Evolutionary conservation across 1,140 invertebrate species (phyloP), one percentile per base, ranked within the genome.

Genomic region (Panulirus ornatus): DNA sequence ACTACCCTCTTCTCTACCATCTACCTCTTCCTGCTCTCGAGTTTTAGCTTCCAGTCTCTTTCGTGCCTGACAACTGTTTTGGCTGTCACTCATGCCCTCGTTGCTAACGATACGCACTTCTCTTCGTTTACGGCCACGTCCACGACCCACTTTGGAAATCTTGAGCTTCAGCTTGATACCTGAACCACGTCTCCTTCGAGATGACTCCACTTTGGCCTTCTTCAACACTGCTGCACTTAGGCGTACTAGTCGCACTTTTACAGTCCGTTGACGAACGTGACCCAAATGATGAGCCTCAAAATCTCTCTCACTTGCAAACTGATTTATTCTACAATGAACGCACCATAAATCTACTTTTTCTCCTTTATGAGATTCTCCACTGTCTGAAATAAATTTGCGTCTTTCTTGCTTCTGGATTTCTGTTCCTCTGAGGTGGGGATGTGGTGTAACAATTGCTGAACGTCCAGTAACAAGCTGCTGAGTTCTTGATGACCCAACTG

Each of bases 41-140:
- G 42, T 36, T 83, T 83, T 79, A 63, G 66, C 84, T 88, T 84
- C 76, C 78, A 75, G 40, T 84, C 82, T 83, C 79, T 92, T 83
- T 75, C 73, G 54, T 47, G 79, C 87, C 47, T 88, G 73, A 42
- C 70, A 85, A 78, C 82, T 84, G 58, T 85, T 84, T 30, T 78
- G 82, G 88, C 71, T 84, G 30, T 90, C 82, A 90, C 88, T 90
- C 88, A 90, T 90, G 88, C 88, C 88, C 88, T 85, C 88, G 36
- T 81, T 63, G 22, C 82, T 84, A 19, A 90, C 82, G 16, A 90
- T 90, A 14, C 51, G 51, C 30, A 90, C 88, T 40, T 90, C 83
- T 79, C 83, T 84, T 63, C 83, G 71, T 40, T 90, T 90, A 76
- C 88, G 88, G 2, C 88, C 88, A 22, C 82, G 71, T 34, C 88